Percentiles rank a stretch among this genome's conserved stretches.
Conservation (phyloP, 2,888 invertebrate genomes). For the Drosophila meridiana region DNA sequence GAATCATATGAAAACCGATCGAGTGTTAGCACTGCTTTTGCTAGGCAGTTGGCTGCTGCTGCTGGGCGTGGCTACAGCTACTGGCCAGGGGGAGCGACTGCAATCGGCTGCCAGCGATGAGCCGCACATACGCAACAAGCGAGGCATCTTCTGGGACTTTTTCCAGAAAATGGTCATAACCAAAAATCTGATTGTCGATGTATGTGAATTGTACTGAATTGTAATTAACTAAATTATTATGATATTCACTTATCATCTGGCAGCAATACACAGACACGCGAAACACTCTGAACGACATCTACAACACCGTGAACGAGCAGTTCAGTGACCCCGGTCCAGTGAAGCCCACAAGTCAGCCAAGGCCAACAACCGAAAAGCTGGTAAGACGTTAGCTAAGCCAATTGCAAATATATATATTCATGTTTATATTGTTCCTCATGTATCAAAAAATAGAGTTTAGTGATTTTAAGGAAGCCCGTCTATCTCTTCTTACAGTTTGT, state of each 20-base stretch:
- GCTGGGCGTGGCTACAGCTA: slow-evolving; percentile 16
- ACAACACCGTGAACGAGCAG: slow-evolving; percentile 81
- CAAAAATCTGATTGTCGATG: slow-evolving; percentile 81
- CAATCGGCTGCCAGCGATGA: slow-evolving; percentile 11
- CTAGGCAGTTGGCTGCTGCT: slow-evolving; percentile 34
- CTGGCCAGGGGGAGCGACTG: not conserved
- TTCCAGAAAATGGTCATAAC: slow-evolving; percentile 83
- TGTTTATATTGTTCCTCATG: too few species aligned
- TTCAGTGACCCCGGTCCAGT: slow-evolving; percentile 82
- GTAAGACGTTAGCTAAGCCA: slow-evolving; percentile 50
- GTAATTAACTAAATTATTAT: not conserved
- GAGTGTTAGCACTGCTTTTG: slow-evolving; percentile 15
- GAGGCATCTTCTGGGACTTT: slow-evolving; percentile 82
- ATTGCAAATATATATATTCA: not conserved
- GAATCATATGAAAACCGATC: slow-evolving; percentile 10
- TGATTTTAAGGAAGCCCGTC: too few species aligned
- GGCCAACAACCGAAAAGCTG: slow-evolving; percentile 59
- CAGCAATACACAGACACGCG: slow-evolving; percentile 85
- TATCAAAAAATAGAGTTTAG: too few species aligned
- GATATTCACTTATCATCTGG: not conserved
- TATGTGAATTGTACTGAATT: slow-evolving; percentile 52
- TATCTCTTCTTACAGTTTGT: too few species aligned
- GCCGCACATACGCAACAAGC: slow-evolving; percentile 74
- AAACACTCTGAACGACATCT: slow-evolving; percentile 80
- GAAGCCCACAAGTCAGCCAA: slow-evolving; percentile 70